A percentile compares a stretch with the other conserved stretches of the same genome.
Evolutionary conservation across 2,113 vertebrate species (phyloP).

Genomic region (Egretta garzetta): DNA sequence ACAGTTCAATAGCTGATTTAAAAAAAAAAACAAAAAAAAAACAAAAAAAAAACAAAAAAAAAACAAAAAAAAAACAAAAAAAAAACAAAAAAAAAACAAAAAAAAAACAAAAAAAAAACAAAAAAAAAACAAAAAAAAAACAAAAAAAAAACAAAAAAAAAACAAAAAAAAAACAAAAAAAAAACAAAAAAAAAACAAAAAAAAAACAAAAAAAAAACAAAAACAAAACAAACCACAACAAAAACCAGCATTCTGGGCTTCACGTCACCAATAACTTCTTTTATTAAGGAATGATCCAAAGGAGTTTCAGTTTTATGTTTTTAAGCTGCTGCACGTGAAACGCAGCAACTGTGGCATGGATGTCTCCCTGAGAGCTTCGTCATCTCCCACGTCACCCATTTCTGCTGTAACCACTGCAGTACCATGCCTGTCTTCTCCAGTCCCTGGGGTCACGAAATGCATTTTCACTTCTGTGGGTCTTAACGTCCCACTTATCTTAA

Average conservation of each 20-base stretch:
- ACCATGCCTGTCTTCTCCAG: neutral
- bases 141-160: neutral
- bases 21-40: neutral
- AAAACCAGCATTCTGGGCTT: neutral
- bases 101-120: neutral
- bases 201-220: neutral
- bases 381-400: neutral
- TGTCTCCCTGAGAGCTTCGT: neutral
- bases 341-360: neutral
- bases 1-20: fast-evolving
- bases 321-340: neutral
- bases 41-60: neutral
- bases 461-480: neutral
- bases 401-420: neutral
- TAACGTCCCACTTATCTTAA: neutral
- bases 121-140: neutral
- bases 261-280: neutral
- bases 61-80: neutral
- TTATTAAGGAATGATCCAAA: neutral
- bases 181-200: neutral
- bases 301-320: neutral
- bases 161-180: neutral
- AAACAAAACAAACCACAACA: neutral
- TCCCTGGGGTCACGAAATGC: neutral
- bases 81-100: neutral